Percentiles rank a stretch among this genome's conserved stretches.
Evolutionary conservation across 2,797 vertebrate species (phyloP).

Genomic region (Muscicapa striata): DNA sequence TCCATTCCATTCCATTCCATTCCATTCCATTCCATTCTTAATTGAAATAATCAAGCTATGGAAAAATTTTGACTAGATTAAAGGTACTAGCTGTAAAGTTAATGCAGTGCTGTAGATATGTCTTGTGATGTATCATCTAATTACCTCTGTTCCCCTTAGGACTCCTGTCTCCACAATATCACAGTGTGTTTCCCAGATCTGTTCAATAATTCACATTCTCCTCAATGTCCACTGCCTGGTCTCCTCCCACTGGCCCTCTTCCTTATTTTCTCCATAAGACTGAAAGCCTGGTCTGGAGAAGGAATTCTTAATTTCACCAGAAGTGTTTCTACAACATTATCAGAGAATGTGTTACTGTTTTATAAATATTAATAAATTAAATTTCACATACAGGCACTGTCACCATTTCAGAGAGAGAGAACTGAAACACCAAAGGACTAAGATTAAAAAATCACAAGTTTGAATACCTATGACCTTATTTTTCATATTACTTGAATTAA

Average conservation of each 20-base stretch:
- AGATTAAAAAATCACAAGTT: neutral
- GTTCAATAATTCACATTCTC: neutral
- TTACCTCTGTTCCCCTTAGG: neutral
- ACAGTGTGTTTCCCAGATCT: neutral
- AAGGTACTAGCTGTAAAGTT: neutral
- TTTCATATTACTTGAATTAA: slow-evolving; percentile 13
- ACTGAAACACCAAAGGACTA: neutral
- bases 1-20: neutral
- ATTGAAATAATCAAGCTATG: neutral
- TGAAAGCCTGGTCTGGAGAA: neutral
- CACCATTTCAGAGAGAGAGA: neutral
- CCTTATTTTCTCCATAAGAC: neutral
- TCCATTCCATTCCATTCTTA: neutral
- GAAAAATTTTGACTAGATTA: neutral
- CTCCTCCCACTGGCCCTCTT: neutral
- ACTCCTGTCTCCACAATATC: neutral
- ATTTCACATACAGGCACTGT: neutral
- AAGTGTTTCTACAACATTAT: neutral
- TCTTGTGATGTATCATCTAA: neutral
- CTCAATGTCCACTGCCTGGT: neutral
- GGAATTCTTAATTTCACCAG: neutral
- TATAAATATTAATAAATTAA: neutral
- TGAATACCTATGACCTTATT: slow-evolving; percentile 15
- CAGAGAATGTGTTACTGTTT: neutral
- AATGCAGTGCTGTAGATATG: neutral